These are phyloP conservation scores for Felis chaus DNA, from an alignment of 2,113 vertebrate genomes.

Conservation along the genomic window DNA sequence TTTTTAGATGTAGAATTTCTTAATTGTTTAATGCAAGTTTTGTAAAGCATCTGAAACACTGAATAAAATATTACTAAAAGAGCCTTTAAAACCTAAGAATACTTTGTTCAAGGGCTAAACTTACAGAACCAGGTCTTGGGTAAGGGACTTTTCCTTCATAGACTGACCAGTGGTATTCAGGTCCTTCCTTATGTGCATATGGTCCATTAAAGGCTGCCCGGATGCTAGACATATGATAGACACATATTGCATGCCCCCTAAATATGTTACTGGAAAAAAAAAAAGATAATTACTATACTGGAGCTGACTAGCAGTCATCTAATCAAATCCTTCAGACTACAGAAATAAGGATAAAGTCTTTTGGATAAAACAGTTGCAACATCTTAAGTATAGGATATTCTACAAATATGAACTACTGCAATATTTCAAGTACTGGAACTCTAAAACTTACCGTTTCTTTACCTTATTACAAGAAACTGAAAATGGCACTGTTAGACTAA, in stretches of 20 bases:
- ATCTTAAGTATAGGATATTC: neutral
- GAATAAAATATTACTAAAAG: neutral
- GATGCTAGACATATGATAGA: constrained; percentile 96
- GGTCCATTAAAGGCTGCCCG: constrained; percentile 96
- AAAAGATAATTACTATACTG: neutral
- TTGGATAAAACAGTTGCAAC: neutral
- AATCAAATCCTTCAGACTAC: neutral
- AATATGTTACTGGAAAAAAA: constrained; percentile 90
- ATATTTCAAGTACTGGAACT: neutral
- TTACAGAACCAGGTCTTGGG: constrained; percentile 97
- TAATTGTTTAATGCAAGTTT: neutral
- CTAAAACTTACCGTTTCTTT: neutral
- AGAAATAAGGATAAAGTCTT: neutral
- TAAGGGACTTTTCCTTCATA: constrained; percentile 96
- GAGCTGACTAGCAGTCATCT: neutral
- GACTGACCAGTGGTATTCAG: constrained; percentile 95
- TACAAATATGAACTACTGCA: neutral
- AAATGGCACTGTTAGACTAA: neutral
- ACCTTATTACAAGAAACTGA: neutral
- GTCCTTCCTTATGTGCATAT: constrained; percentile 94
- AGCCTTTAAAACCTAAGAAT: neutral
- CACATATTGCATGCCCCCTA: constrained; percentile 96
- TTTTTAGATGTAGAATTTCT: neutral
- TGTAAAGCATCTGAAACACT: neutral
- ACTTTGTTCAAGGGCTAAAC: constrained; percentile 68